Conservation (phyloP, 2,797 vertebrate genomes). For the Eupleurogrammus muticus region DNA sequence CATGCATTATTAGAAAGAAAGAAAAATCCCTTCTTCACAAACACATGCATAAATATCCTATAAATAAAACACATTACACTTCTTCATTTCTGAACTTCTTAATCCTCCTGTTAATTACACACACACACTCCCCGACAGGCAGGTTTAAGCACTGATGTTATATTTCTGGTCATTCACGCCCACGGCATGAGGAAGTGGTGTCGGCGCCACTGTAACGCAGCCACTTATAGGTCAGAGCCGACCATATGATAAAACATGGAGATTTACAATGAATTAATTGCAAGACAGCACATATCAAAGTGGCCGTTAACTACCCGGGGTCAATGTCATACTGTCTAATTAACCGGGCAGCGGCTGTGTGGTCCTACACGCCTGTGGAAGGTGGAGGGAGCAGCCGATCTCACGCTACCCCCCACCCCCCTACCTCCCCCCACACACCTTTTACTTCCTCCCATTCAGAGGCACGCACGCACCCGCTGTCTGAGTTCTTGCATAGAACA, state of each 20-base stretch:
- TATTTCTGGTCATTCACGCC: constrained; percentile 59
- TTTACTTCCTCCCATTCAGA: constrained; percentile 74
- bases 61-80: neutral
- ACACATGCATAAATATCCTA: neutral
- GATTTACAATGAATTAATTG: constrained; percentile 83
- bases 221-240: constrained; percentile 76
- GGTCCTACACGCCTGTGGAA: constrained; percentile 77
- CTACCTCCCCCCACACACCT: constrained; percentile 64
- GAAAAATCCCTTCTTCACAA: neutral
- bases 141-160: constrained; percentile 36
- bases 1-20: neutral
- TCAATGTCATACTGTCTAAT: constrained; percentile 84
- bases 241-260: constrained; percentile 76
- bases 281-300: constrained; percentile 79
- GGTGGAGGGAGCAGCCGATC: constrained; percentile 72
- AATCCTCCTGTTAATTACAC: neutral
- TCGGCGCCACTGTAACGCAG: constrained; percentile 46
- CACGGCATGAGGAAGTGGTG: constrained; percentile 54
- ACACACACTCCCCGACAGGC: constrained; percentile 7
- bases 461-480: constrained; percentile 77
- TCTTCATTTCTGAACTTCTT: constrained; percentile 1
- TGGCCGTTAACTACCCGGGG: constrained; percentile 82
- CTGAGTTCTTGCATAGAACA: constrained; percentile 82
- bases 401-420: constrained; percentile 50
- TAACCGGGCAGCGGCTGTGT: constrained; percentile 79